These are phyloP conservation scores for Chymomyza fuscimana DNA, from an alignment of 2,888 invertebrate genomes.

Conservation along the genomic window DNA sequence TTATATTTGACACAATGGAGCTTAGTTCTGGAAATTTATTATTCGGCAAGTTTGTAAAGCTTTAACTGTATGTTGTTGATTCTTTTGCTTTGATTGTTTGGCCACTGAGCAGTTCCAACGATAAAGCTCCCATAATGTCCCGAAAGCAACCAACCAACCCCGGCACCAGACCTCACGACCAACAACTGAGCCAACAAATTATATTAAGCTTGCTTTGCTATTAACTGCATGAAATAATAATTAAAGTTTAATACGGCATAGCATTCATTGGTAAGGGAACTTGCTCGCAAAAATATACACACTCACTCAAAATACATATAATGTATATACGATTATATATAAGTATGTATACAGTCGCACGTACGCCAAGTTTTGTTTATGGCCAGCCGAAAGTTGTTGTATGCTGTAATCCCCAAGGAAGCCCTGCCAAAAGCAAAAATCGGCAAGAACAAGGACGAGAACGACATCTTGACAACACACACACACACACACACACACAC, in stretches of 20 bases:
- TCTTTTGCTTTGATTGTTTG: neutral
- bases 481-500: slow-evolving; percentile 3
- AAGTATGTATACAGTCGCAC: neutral
- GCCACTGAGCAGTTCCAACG: too few species aligned
- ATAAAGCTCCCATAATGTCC: too few species aligned
- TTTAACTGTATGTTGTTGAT: neutral
- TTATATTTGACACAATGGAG: too few species aligned
- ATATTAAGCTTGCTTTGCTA: slow-evolving; percentile 13
- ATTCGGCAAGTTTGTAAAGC: neutral
- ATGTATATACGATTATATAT: neutral
- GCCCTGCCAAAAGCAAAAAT: neutral
- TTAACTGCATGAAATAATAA: slow-evolving; percentile 39
- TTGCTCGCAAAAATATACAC: neutral
- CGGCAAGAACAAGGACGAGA: neutral
- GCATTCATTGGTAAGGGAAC: slow-evolving; percentile 16
- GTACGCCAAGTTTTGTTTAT: neutral
- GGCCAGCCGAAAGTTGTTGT: neutral
- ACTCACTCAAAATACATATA: neutral
- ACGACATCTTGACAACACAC: neutral
- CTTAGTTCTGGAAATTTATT: too few species aligned
- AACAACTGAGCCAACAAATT: neutral
- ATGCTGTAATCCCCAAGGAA: slow-evolving; percentile 4
- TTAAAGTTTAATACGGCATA: slow-evolving; percentile 27
- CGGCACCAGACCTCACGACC: neutral
- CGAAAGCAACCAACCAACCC: too few species aligned